These are phyloP conservation scores for Palythoa caribaeorum DNA, from an alignment of 92 coral and sea anemone species.

Conservation along the genomic window DNA sequence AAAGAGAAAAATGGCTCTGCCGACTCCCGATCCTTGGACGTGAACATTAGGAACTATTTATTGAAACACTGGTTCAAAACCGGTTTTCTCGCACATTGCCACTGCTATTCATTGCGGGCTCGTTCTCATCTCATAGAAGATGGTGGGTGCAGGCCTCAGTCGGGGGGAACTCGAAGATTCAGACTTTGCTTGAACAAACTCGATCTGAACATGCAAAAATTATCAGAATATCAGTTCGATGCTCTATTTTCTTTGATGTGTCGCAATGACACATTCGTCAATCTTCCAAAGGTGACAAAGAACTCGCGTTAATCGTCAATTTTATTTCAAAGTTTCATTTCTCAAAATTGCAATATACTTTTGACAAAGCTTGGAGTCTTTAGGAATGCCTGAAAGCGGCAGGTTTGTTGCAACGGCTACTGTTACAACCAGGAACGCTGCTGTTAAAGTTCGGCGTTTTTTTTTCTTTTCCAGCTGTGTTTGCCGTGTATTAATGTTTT, in stretches of 20 bases:
- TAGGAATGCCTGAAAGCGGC: too few relatives aligned
- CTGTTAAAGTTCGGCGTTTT: too few relatives aligned
- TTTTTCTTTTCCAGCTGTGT: too few relatives aligned
- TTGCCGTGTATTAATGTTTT: too few relatives aligned
- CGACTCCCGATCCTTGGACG: neutral
- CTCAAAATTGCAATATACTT: too few relatives aligned
- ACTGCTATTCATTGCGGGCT: conserved; percentile 44
- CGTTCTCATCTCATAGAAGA: neutral
- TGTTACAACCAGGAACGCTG: too few relatives aligned
- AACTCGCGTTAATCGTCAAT: too few relatives aligned
- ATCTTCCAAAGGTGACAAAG: conserved; percentile 11
- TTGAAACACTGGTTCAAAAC: conserved; percentile 29
- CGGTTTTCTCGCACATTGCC: conserved; percentile 39
- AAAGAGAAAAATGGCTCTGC: too few relatives aligned
- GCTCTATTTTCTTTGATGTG: conserved; percentile 48
- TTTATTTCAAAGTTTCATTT: too few relatives aligned
- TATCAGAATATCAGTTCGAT: conserved; percentile 39
- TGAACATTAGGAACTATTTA: conserved; percentile 10
- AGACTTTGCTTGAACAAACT: conserved; percentile 15
- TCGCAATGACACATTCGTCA: conserved; percentile 47
- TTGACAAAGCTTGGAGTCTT: too few relatives aligned
- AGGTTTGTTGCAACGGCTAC: too few relatives aligned
- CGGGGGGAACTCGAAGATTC: conserved; percentile 30
- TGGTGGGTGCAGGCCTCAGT: conserved; percentile 29
- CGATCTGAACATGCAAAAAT: neutral